Percentiles rank a stretch among this genome's conserved stretches.
Conservation (phyloP, 2,888 invertebrate genomes). For the Carcina quercana region DNA sequence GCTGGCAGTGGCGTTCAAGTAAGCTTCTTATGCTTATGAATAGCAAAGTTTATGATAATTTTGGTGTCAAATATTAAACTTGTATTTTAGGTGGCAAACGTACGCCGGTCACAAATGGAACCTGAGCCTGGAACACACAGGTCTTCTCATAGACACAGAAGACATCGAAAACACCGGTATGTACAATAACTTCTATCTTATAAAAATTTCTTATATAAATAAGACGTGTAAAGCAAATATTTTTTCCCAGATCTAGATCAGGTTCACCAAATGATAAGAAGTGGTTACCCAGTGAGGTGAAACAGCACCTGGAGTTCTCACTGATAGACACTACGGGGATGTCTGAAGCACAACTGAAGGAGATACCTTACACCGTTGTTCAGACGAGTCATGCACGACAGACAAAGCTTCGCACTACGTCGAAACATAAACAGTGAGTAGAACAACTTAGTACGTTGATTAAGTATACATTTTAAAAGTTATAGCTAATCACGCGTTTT, state of each 20-base stretch:
- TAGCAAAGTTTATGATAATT: neutral
- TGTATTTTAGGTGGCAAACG: slow-evolving; percentile 78
- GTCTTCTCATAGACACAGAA: slow-evolving; percentile 73
- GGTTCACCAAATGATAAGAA: slow-evolving; percentile 83
- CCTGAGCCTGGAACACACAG: slow-evolving; percentile 69
- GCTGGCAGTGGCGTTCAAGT: slow-evolving; percentile 67
- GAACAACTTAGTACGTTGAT: neutral
- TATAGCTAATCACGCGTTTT: slow-evolving; percentile 6
- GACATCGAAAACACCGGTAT: slow-evolving; percentile 77
- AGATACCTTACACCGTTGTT: slow-evolving; percentile 92
- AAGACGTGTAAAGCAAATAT: neutral
- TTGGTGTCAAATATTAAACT: neutral
- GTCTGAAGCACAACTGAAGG: slow-evolving; percentile 89
- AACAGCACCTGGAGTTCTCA: slow-evolving; percentile 91
- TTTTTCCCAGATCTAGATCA: slow-evolving; percentile 70
- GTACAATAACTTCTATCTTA: slow-evolving; percentile 3
- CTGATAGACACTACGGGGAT: slow-evolving; percentile 92
- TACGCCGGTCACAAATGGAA: slow-evolving; percentile 74
- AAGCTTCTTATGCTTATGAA: slow-evolving; percentile 17
- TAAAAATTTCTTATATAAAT: neutral
- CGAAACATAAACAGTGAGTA: slow-evolving; percentile 58
- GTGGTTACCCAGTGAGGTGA: slow-evolving; percentile 84
- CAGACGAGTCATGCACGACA: slow-evolving; percentile 80
- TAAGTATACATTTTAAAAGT: neutral
- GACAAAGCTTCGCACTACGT: slow-evolving; percentile 67